Conservation (phyloP, 2,888 invertebrate genomes). For the Agriopis marginaria region DNA sequence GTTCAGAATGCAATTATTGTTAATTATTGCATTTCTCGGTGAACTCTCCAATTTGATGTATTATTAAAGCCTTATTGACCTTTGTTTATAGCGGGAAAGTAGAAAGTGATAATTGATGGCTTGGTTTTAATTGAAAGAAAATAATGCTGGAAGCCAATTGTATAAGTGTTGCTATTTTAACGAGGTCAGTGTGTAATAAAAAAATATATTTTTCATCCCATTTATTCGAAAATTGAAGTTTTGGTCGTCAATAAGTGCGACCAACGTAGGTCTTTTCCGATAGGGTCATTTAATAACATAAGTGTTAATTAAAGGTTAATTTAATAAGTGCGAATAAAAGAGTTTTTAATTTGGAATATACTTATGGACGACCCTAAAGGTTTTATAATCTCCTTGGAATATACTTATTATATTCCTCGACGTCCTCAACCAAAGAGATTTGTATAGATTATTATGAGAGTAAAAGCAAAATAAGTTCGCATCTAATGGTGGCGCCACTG, state of each 20-base stretch:
- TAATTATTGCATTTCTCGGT: slow-evolving; percentile 26
- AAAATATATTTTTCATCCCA: neutral
- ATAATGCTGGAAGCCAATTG: neutral
- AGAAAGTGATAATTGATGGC: slow-evolving; percentile 26
- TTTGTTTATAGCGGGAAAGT: slow-evolving; percentile 22
- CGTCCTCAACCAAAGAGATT: no score
- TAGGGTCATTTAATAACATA: no score
- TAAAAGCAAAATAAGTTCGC: neutral
- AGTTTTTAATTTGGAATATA: no score
- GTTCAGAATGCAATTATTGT: slow-evolving; percentile 23
- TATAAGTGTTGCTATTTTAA: neutral
- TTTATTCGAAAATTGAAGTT: no score
- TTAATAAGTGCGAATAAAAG: no score
- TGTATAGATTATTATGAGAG: neutral
- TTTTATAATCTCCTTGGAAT: no score
- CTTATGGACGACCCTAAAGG: no score
- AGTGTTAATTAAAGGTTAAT: no score
- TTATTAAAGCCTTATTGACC: slow-evolving; percentile 20
- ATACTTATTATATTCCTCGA: neutral
- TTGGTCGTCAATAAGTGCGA: no score
- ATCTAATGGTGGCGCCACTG: no score
- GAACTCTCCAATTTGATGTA: slow-evolving; percentile 19
- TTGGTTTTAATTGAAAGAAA: slow-evolving; percentile 20
- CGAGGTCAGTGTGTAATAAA: neutral
- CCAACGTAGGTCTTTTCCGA: no score